Evolutionary conservation across 2,888 invertebrate genomes (phyloP).

Genomic region (Philhelius pedissequus): DNA sequence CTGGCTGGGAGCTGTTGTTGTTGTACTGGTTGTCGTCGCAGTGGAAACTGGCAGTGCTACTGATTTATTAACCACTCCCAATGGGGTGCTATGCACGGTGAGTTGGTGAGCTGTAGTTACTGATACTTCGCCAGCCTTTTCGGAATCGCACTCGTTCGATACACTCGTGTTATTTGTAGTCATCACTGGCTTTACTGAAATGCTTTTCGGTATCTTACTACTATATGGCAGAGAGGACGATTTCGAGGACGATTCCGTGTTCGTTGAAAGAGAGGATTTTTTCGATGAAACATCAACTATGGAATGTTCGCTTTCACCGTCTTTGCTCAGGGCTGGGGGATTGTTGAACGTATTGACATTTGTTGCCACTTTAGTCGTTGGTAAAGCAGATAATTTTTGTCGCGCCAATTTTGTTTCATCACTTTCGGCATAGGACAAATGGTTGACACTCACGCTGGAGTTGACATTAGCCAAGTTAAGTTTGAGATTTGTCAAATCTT

Average conservation of each 20-base stretch:
- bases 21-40: slow-evolving; percentile 71
- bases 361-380: slow-evolving; percentile 63
- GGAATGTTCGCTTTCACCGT: slow-evolving; percentile 54
- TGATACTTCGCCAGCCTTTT: slow-evolving; percentile 72
- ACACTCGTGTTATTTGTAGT: slow-evolving; percentile 9
- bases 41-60: slow-evolving; percentile 75
- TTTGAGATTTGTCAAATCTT: slow-evolving; percentile 77
- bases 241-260: slow-evolving; percentile 53
- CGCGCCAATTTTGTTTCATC: slow-evolving; percentile 79
- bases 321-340: slow-evolving; percentile 50
- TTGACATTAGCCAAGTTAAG: slow-evolving; percentile 73
- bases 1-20: slow-evolving; percentile 68
- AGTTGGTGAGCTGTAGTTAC: slow-evolving; percentile 78
- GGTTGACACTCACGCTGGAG: slow-evolving; percentile 80
- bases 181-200: slow-evolving; percentile 43
- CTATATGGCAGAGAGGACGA: slow-evolving; percentile 58
- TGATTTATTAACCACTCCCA: slow-evolving; percentile 78
- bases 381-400: slow-evolving; percentile 74
- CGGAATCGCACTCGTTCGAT: slow-evolving; percentile 72
- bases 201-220: slow-evolving; percentile 67
- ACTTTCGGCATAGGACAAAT: slow-evolving; percentile 81
- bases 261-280: slow-evolving; percentile 69
- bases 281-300: slow-evolving; percentile 89
- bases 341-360: slow-evolving; percentile 72
- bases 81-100: slow-evolving; percentile 81